These are phyloP conservation scores for Lepetodrilus schrolli DNA, from an alignment of 2,888 invertebrate genomes.

Conservation along the genomic window DNA sequence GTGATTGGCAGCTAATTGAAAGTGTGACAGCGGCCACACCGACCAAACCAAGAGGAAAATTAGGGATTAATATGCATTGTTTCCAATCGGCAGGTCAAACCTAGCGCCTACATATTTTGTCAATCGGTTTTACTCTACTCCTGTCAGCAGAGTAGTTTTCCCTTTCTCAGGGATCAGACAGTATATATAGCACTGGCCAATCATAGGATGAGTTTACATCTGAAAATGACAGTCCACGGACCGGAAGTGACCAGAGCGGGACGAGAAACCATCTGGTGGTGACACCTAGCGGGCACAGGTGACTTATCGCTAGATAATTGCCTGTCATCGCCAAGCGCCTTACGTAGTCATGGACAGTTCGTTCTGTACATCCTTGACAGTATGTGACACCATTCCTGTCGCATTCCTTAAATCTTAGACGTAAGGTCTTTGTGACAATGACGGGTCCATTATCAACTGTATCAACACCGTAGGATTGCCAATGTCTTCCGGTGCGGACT, in stretches of 20 bases:
- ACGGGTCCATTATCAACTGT: too few species aligned
- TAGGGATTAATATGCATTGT: slow-evolving; percentile 26
- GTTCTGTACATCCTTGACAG: too few species aligned
- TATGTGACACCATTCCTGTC: too few species aligned
- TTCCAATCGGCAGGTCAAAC: slow-evolving; percentile 19
- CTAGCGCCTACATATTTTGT: slow-evolving; percentile 12
- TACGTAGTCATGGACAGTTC: too few species aligned
- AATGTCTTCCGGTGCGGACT: too few species aligned
- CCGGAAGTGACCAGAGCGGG: slow-evolving; percentile 6
- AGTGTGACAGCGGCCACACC: slow-evolving; percentile 14
- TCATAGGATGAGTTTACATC: neutral
- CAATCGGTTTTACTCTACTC: neutral
- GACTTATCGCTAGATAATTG: neutral
- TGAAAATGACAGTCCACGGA: neutral
- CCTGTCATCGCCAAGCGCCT: neutral
- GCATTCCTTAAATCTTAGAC: too few species aligned
- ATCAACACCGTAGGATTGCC: too few species aligned
- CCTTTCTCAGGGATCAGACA: neutral
- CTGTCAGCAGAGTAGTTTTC: slow-evolving; percentile 1
- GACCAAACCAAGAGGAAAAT: slow-evolving; percentile 21
- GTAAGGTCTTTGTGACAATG: too few species aligned
- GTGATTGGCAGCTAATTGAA: slow-evolving; percentile 29
- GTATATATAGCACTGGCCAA: neutral
- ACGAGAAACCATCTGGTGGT: neutral
- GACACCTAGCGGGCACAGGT: slow-evolving; percentile 7